Percentiles rank a stretch among this genome's conserved stretches.
Conservation (phyloP, 2,113 vertebrate species). For the Theristicus caerulescens region DNA sequence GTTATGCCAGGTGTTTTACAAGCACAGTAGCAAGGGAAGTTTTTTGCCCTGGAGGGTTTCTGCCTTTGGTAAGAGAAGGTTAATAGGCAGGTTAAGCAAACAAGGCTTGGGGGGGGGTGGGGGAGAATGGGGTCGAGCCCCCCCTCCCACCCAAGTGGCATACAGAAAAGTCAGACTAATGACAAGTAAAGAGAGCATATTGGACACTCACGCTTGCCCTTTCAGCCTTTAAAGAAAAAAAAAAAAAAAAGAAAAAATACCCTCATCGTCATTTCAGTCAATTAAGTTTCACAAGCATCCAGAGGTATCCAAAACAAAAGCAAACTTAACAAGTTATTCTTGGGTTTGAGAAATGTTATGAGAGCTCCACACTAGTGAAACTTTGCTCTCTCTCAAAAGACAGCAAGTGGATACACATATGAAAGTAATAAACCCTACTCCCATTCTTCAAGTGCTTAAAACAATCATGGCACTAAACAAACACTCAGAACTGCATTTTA, state of each 20-base stretch:
- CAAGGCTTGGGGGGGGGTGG: background rate
- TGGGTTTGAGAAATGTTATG: conserved; percentile 27
- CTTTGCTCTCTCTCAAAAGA: background rate
- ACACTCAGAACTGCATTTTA: conserved; percentile 1
- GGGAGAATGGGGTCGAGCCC: background rate
- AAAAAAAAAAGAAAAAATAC: background rate
- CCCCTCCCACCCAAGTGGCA: background rate
- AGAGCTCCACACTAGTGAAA: background rate
- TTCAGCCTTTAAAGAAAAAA: background rate
- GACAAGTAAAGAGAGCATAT: background rate
- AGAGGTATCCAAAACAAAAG: conserved; percentile 56
- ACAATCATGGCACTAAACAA: conserved; percentile 17
- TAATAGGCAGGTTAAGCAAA: conserved; percentile 49
- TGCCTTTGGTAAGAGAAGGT: conserved; percentile 26
- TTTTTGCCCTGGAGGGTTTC: conserved; percentile 5
- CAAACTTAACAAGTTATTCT: conserved; percentile 57
- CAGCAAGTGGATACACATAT: conserved; percentile 36
- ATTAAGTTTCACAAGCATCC: conserved; percentile 40
- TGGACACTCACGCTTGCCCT: background rate
- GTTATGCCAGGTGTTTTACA: conserved; percentile 23
- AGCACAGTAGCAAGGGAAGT: conserved; percentile 22
- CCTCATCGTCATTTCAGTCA: background rate
- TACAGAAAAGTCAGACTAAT: background rate
- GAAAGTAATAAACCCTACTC: conserved; percentile 55
- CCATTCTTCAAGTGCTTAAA: conserved; percentile 49